phyloP scores from a whole-genome alignment of 2,888 invertebrate species.

The Ellobium chinense region DNA sequence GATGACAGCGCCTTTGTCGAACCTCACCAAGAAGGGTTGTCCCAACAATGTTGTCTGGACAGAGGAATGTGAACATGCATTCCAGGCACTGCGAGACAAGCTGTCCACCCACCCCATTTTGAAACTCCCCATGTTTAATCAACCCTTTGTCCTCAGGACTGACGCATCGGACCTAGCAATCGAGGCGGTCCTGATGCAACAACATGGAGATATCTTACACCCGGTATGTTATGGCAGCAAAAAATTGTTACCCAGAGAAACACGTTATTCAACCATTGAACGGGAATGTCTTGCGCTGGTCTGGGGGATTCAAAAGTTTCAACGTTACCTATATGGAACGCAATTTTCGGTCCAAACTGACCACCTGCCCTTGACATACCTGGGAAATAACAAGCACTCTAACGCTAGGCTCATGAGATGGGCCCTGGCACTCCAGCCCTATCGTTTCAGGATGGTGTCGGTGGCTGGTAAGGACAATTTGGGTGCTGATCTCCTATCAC shows the following conservation, averaged over 20 bases:
- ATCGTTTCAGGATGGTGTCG: too few species aligned
- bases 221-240: neutral
- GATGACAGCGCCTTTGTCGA: neutral
- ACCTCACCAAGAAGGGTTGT: neutral
- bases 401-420: too few species aligned
- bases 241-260: neutral
- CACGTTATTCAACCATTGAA: too few species aligned
- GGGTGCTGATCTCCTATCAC: too few species aligned
- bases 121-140: neutral
- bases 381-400: too few species aligned
- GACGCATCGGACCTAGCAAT: neutral
- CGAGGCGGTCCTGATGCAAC: neutral
- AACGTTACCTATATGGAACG: too few species aligned
- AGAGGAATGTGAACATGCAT: neutral
- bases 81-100: neutral
- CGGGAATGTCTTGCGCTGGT: too few species aligned
- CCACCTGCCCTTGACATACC: too few species aligned
- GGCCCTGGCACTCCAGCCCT: too few species aligned
- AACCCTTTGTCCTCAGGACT: neutral
- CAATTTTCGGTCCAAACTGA: too few species aligned
- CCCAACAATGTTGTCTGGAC: neutral
- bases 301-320: too few species aligned
- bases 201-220: neutral
- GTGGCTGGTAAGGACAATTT: too few species aligned
- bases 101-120: neutral